Evolutionary conservation across 2,113 vertebrate species (phyloP).

Genomic region (Tupaia tana): DNA sequence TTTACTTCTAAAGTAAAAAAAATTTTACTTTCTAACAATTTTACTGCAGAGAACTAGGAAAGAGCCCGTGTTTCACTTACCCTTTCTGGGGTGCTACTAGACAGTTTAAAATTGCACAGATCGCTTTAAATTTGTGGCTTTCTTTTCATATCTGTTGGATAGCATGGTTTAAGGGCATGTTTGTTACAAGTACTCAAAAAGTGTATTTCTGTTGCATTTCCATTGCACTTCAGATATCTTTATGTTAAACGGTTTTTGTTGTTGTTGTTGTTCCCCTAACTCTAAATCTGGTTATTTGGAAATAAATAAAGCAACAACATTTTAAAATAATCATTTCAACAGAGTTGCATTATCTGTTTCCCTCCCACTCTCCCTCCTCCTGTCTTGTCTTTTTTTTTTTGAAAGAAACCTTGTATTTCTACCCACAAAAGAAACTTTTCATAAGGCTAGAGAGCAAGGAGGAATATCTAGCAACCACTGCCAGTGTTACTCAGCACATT

Average conservation of each 20-base stretch:
- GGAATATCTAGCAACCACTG: background rate
- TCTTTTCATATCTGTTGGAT: background rate
- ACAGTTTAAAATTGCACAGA: background rate
- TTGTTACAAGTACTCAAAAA: background rate
- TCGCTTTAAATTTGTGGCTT: background rate
- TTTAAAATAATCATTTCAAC: conserved; percentile 4
- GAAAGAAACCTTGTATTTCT: conserved; percentile 56
- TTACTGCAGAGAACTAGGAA: background rate
- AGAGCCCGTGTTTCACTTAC: background rate
- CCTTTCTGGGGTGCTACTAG: background rate
- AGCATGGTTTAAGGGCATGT: background rate
- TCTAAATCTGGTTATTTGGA: conserved; percentile 3
- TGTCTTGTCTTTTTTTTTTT: background rate
- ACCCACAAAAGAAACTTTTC: conserved; percentile 56
- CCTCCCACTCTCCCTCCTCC: background rate
- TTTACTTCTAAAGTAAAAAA: background rate
- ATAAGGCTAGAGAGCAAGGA: background rate
- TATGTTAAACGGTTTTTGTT: background rate
- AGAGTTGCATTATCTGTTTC: background rate
- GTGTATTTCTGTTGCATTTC: background rate
- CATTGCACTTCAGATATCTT: background rate
- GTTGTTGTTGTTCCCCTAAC: background rate
- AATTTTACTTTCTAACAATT: too few species aligned
- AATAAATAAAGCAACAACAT: background rate
- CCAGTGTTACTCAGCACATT: background rate